Evolutionary conservation across 2,113 vertebrate genomes (phyloP).

Genomic region (Crotalus tigris): DNA sequence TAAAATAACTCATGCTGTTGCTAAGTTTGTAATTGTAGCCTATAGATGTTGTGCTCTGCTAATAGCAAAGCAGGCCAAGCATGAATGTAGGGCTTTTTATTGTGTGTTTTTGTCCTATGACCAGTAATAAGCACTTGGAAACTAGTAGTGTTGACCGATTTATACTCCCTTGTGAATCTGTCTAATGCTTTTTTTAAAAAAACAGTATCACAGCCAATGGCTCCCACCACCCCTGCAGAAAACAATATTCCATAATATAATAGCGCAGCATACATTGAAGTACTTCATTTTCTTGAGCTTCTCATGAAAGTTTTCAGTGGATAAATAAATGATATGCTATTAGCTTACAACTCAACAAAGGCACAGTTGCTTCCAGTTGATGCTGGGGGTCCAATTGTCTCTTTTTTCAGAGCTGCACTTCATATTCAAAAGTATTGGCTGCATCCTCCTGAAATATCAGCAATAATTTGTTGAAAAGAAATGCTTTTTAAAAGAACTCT

Average conservation of each 20-base stretch:
- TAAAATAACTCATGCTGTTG: neutral
- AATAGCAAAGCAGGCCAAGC: neutral
- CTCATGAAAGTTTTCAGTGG: neutral
- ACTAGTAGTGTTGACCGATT: neutral
- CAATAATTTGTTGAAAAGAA: neutral
- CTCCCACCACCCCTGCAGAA: neutral
- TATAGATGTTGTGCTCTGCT: neutral
- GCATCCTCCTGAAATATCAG: neutral
- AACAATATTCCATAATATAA: neutral
- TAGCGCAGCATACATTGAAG: neutral
- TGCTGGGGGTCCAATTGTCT: neutral
- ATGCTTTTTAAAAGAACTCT: neutral
- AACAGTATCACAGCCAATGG: neutral
- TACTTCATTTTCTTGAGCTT: neutral
- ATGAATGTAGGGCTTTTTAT: neutral
- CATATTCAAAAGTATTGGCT: neutral
- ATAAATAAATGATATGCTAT: neutral
- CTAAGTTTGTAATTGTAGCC: neutral
- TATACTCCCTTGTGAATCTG: neutral
- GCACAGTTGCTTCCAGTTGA: neutral
- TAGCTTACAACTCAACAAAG: neutral
- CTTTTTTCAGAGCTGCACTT: neutral
- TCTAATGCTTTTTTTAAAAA: neutral
- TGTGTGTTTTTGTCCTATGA: neutral
- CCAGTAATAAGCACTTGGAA: neutral